Base-by-base conservation (phyloP, 2,888 invertebrate species). In the Alsophila aescularia region DNA sequence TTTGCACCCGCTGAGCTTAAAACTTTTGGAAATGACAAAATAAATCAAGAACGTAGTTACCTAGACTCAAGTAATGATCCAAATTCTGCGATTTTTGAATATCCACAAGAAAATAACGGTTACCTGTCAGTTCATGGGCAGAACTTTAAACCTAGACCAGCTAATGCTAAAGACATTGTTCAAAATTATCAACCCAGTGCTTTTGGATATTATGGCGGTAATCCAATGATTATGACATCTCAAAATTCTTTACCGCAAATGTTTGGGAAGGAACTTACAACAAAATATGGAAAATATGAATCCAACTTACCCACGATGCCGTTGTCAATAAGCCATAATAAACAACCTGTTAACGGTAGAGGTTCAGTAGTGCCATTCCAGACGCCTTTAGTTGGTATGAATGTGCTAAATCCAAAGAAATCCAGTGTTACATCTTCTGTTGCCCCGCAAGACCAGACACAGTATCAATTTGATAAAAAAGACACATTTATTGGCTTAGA, bases 141-240 rank as follows among this genome's bases (percentile, higher is more conserved):
- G 7, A 10, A 2, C 15, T 31, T n/a, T 15, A 32, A 21, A 21
- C 43, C 36, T 14, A 51, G 0, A 21, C 12, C 43, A 16, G n/a
- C 1, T 4, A 13, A 24, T 39, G 0, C 34, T 8, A 12, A 27
- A 1, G 15, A 40, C 4, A 14, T 29, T 2, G 14, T 13, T 24
- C 14, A 40, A 32, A 61, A 58, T 16, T 41, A 56, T 32, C 45
- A 56, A 16, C 58, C 58, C 8, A 29, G 39, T 24, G 18, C 29
- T 15, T 62, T 62, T 49, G 62, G 59, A 36, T 52, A 44, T 18
- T 59, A 57, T 15, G 60, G 60, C 16, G 53, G 53, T 13, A 55
- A 36, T 12, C 58, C 60, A 9, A 63, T 60, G 58, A 44, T 43
- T 27, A 54, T 54, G 54, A 44, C 24, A 29, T 34, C 24, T 29